Conservation (phyloP, 1,140 invertebrate genomes). For the Neuroterus valhalla region DNA sequence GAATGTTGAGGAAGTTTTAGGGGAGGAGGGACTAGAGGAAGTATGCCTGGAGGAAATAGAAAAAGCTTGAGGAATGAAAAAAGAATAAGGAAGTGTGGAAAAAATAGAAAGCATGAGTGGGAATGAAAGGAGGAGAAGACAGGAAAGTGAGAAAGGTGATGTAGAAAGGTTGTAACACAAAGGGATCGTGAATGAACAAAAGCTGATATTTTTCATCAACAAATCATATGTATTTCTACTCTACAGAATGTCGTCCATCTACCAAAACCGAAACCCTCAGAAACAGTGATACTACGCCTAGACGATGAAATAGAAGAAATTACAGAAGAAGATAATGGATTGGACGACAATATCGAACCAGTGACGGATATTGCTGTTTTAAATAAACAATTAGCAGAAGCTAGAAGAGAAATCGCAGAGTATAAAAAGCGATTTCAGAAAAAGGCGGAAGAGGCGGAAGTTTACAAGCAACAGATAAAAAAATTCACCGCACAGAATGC, state of each 20-base stretch:
- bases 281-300: constrained; percentile 65
- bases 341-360: constrained; percentile 54
- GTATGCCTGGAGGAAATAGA: too few relatives aligned
- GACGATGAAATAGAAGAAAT: constrained; percentile 70
- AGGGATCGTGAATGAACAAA: too few relatives aligned
- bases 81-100: too few relatives aligned
- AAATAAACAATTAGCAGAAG: constrained; percentile 74
- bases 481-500: constrained; percentile 63
- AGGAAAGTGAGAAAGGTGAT: too few relatives aligned
- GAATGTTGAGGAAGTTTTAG: too few relatives aligned
- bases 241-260: constrained; percentile 49
- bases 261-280: constrained; percentile 49
- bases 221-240: neutral
- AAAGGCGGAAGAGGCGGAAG: constrained; percentile 76
- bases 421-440: constrained; percentile 75
- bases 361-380: constrained; percentile 71
- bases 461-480: constrained; percentile 75
- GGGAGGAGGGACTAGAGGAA: too few relatives aligned
- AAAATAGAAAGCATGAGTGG: too few relatives aligned
- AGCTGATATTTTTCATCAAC: too few relatives aligned
- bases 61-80: too few relatives aligned
- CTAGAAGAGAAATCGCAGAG: constrained; percentile 72
- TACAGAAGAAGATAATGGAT: constrained; percentile 60
- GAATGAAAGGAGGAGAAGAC: too few relatives aligned
- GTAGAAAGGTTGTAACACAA: too few relatives aligned